Base-by-base conservation (phyloP, 2,113 vertebrate species). In the Hyperoodon ampullatus region DNA sequence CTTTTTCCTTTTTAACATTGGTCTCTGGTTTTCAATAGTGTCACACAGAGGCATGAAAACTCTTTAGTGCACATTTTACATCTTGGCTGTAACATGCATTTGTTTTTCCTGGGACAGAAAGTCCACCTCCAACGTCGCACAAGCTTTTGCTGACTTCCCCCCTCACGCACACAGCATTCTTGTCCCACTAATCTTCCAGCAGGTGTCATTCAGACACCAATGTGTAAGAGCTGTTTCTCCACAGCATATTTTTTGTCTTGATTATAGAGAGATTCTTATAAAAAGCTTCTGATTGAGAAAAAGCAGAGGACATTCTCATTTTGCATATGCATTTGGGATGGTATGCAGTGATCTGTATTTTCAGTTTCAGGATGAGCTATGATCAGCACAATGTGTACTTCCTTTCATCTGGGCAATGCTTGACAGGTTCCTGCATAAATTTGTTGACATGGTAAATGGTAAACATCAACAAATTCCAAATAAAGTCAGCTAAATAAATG, bases 391-490 rank as follows among this genome's bases (percentile, higher is more conserved):
- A 98, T 96, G 71, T 84, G 95, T 21, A 42, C 82, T 97, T 98
- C 96, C 97, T 96, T 87, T 95, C 94, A 81, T 71, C 78, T 16
- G 12, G 82, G 93, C 71, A 26, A 81, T 7, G 15, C 5, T 71
- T 42, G 86, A 72, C 94, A 95, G 81, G 90, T 92, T 53, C 80
- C 72, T 80, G 58, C 77, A 81, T 74, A 96, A 96, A 97, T 97
- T 61, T 95, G 82, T 50, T 96, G 97, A 96, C 0, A 28, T 42
- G 94, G 75, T 96, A 93, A 97, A 93, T 93, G 95, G 55, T 60
- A 94, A 97, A 97, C 96, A 95, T 81, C 94, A 97, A 96, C 83
- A 0, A 7, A 96, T 98, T 94, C 94, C 97, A 97, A 97, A 98
- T 95, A 96, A 92, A 97, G 96, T 63, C 84, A 47, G 35, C 71